Base-by-base conservation (phyloP, 2,797 vertebrate genomes). In the Morelia viridis region DNA sequence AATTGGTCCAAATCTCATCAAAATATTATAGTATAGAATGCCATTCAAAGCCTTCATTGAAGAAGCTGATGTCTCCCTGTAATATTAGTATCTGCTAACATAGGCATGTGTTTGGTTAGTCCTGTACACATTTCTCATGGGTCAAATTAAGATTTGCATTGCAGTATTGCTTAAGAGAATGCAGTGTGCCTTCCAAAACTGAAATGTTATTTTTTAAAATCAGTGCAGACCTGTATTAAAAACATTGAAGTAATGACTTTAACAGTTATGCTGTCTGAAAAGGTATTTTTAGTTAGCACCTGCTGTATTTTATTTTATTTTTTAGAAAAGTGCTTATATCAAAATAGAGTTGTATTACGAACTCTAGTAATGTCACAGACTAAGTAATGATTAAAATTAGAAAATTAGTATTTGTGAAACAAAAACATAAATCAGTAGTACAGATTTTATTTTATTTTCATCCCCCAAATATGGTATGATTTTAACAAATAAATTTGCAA, bases 11-110 rank as follows among this genome's bases (percentile, higher is more conserved):
- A 68, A 56, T 64, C 76, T 89, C 22, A 46, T 57, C 15, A 62
- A 50, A 2, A 11, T 56, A 17, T 87, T 87, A 60, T 1, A 46
- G 65, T 65, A 80, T 64, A 57, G 3, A 28, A 24, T 24, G n/a
- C 11, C 61, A 62, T 62, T 87, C 65, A 87, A 57, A 83, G 31
- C 85, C 31, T 76, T 92, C 85, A 92, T 85, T 93, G 0, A 0
- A 60, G 61, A 92, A 91, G 88, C 8, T 91, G 89, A 19, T 86
- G 71, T 95, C 93, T 96, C 91, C 58, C 41, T 92, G 89, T 57
- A 93, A 87, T 93, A 95, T 90, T 90, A 92, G 94, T 93, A 87
- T 62, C 91, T 89, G 46, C 65, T 92, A 93, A 91, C 84, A 94
- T 91, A 95, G 24, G 26, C 89, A 95, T 94, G 65, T 90, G 93